Conservation (phyloP, 1,140 invertebrate genomes). For the Bombus haemorrhoidalis region DNA sequence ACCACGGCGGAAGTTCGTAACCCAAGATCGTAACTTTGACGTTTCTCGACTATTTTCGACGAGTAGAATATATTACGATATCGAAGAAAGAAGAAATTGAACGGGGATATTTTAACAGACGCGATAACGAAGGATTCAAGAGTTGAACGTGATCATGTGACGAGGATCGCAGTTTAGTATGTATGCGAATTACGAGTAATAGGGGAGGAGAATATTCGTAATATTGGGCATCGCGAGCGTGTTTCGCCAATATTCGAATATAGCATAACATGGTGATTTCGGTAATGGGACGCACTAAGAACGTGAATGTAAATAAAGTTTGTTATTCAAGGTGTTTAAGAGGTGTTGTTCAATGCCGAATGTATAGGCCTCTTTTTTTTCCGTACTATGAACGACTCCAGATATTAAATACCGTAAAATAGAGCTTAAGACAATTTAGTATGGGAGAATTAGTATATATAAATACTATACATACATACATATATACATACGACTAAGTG, state of each 20-base stretch:
- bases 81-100: neutral
- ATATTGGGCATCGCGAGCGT: constrained; percentile 49
- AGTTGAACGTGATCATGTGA: neutral
- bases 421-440: constrained; percentile 43
- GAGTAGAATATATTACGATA: no score
- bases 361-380: constrained; percentile 34
- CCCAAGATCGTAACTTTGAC: no score
- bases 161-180: constrained; percentile 8
- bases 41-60: no score
- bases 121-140: neutral
- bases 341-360: constrained; percentile 35
- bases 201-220: constrained; percentile 25
- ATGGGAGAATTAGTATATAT: constrained; percentile 36
- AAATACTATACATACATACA: neutral
- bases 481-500: constrained; percentile 31
- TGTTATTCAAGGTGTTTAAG: constrained; percentile 74
- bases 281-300: constrained; percentile 66
- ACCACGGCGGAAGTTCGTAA: no score
- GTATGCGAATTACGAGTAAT: constrained; percentile 7
- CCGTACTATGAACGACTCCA: constrained; percentile 24
- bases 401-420: constrained; percentile 29
- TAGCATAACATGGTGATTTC: constrained; percentile 61
- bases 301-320: constrained; percentile 80
- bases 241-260: constrained; percentile 48
- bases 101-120: neutral